A percentile compares a stretch with the other conserved stretches of the same genome.
phyloP scores from a whole-genome alignment of 1,140 invertebrate genomes.

The Neoseiulus cucumeris region DNA sequence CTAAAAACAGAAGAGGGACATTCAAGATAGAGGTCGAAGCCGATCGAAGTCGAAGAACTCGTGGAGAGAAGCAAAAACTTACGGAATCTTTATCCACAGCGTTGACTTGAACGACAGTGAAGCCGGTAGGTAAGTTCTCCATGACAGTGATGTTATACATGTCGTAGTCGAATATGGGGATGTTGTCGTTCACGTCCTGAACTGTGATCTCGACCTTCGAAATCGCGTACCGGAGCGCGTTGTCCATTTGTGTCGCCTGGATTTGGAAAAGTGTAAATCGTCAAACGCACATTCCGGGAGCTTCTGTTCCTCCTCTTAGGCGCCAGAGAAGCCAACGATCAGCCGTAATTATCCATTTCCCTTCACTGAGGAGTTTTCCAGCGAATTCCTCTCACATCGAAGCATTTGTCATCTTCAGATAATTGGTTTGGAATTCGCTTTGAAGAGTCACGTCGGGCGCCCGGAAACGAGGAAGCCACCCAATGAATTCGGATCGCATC shows the following conservation, averaged over 20 bases:
- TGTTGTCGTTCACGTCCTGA: constrained; percentile 43
- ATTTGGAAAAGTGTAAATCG: neutral
- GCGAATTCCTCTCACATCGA: no score
- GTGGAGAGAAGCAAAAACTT: constrained; percentile 9
- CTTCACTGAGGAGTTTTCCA: no score
- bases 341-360: no score
- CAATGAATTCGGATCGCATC: no score
- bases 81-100: constrained; percentile 19
- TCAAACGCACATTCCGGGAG: no score
- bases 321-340: no score
- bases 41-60: neutral
- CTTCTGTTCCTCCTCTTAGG: no score
- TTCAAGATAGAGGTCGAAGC: neutral
- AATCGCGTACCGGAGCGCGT: constrained; percentile 24
- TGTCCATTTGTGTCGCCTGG: constrained; percentile 23
- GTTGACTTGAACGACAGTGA: constrained; percentile 45
- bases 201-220: constrained; percentile 54
- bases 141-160: constrained; percentile 76
- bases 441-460: no score
- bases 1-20: constrained; percentile 22
- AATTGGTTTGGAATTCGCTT: no score
- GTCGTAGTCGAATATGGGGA: constrained; percentile 60
- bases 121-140: constrained; percentile 65
- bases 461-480: no score
- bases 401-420: no score